Conservation (phyloP, 1,140 invertebrate species). For the Bombyx mandarina region DNA sequence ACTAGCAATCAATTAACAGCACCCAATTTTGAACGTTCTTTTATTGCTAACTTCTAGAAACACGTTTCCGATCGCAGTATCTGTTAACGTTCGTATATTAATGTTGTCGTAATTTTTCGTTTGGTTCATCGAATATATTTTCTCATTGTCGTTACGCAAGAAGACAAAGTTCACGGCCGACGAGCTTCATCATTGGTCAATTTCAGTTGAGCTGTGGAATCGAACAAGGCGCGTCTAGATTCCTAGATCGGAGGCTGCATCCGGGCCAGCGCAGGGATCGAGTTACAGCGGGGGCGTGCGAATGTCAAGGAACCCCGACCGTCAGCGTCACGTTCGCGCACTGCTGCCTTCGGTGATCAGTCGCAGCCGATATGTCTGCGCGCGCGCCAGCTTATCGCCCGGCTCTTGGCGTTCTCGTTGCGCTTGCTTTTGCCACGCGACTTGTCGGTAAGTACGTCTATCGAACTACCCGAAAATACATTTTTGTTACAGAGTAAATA, state of each 20-base stretch:
- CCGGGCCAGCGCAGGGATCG: constrained; percentile 59
- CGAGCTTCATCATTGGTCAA: constrained; percentile 25
- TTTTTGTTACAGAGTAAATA: neutral
- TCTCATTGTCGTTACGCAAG: constrained; percentile 38
- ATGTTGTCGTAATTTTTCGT: constrained; percentile 9
- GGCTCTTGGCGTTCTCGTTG: constrained; percentile 33
- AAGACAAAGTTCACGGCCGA: constrained; percentile 49
- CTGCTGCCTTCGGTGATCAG: constrained; percentile 21
- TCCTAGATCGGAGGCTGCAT: constrained; percentile 60
- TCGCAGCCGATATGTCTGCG: constrained; percentile 59
- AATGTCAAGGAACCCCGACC: constrained; percentile 64
- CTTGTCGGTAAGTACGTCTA: constrained; percentile 32
- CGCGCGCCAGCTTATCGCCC: constrained; percentile 49
- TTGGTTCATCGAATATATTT: constrained; percentile 27
- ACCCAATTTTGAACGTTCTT: neutral
- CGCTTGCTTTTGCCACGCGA: constrained; percentile 18
- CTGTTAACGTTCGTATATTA: constrained; percentile 1
- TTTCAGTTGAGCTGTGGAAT: constrained; percentile 31
- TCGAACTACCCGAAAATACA: too few species aligned
- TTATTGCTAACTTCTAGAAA: neutral
- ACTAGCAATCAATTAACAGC: neutral
- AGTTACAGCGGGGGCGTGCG: constrained; percentile 52
- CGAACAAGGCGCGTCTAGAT: constrained; percentile 58
- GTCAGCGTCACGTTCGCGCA: constrained; percentile 10
- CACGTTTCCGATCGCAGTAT: neutral